Conservation (phyloP, 2,113 vertebrate species). For the Apus apus region DNA sequence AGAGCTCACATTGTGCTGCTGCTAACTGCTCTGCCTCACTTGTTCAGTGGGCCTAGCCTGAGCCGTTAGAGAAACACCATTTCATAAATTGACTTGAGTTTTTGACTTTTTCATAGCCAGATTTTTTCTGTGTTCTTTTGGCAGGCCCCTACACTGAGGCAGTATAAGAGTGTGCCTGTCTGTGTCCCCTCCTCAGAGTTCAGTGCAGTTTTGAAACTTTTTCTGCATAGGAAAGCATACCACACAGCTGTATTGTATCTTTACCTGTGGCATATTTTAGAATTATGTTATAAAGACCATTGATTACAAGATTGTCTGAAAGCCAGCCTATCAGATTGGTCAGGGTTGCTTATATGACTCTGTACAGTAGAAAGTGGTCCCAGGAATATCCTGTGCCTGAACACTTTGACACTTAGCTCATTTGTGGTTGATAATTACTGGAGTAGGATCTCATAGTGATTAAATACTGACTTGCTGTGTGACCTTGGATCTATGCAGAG, state of each 20-base stretch:
- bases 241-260: not conserved
- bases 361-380: not conserved
- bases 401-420: not conserved
- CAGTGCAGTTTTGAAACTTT: not conserved
- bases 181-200: not conserved
- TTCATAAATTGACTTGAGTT: not conserved
- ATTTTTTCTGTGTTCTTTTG: not conserved
- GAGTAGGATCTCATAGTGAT: not conserved
- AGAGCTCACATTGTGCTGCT: not conserved
- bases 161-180: not conserved
- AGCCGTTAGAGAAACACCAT: not conserved
- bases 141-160: not conserved
- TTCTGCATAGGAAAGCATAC: not conserved
- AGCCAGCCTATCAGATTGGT: not conserved
- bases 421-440: not conserved
- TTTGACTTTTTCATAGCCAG: not conserved
- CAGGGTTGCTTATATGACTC: not conserved
- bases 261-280: not conserved
- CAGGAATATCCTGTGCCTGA: not conserved
- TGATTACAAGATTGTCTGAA: not conserved
- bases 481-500: conserved; percentile 8
- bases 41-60: not conserved
- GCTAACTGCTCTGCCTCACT: not conserved
- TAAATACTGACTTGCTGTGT: conserved; percentile 21
- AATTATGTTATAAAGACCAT: not conserved